phyloP scores from a whole-genome alignment of 2,113 vertebrate species.

The Anarhynchus alexandrinus region DNA sequence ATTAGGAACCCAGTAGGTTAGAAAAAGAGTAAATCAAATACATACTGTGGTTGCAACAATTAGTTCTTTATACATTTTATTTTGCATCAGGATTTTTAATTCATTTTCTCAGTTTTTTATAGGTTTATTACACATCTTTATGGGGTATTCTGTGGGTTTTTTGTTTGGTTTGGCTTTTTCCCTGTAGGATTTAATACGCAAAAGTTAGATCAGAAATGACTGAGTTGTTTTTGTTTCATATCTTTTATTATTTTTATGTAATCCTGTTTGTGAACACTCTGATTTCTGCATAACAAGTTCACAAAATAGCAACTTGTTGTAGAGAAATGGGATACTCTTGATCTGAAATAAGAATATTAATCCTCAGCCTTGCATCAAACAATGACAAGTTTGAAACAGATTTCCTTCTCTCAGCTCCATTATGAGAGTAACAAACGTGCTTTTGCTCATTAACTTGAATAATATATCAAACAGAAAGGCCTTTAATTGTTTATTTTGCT shows the following conservation, averaged over 20 bases:
- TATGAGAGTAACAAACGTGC: not conserved
- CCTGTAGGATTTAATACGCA: not conserved
- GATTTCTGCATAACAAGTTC: slow-evolving; percentile 9
- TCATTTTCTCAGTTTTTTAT: not conserved
- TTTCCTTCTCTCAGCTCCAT: slow-evolving; percentile 23
- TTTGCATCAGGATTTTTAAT: not conserved
- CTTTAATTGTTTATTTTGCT: slow-evolving; percentile 56
- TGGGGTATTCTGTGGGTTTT: not conserved
- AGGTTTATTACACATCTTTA: not conserved
- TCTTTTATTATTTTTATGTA: slow-evolving; percentile 1
- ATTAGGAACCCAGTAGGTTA: not conserved
- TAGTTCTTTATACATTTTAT: not conserved
- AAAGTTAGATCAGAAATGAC: not conserved
- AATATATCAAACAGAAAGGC: slow-evolving; percentile 46
- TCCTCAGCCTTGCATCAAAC: slow-evolving; percentile 36
- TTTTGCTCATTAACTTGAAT: slow-evolving; percentile 54
- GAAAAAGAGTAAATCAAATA: not conserved
- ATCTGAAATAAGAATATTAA: slow-evolving; percentile 54
- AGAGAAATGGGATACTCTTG: slow-evolving; percentile 48
- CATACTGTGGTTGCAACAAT: not conserved
- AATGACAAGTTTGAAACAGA: slow-evolving; percentile 42
- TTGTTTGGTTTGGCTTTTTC: rapidly evolving
- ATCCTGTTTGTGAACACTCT: not conserved
- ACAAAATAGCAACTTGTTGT: slow-evolving; percentile 23
- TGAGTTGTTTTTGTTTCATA: not conserved